A percentile compares a stretch with the other conserved stretches of the same genome.
phyloP scores from a whole-genome alignment of 2,888 invertebrate species.

The Diplolepis rosae region DNA sequence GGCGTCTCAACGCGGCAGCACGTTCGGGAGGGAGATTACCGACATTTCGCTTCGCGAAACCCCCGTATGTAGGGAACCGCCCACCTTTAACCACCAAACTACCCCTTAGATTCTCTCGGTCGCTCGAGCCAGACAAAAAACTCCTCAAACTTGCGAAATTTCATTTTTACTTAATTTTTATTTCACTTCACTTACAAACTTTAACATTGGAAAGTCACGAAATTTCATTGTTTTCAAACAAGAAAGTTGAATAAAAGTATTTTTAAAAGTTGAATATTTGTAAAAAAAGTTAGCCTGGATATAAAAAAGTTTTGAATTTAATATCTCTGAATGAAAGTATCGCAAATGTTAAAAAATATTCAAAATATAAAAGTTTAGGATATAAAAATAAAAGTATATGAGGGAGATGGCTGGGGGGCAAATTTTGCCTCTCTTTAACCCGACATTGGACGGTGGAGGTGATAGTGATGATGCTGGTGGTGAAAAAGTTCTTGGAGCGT shows the following conservation, averaged over 20 bases:
- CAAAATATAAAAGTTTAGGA: not conserved
- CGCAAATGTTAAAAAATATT: not conserved
- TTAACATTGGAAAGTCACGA: too few relatives aligned
- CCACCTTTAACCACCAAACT: conserved; percentile 40
- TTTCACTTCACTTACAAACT: too few relatives aligned
- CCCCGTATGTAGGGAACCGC: conserved; percentile 51
- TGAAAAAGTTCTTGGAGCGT: not conserved
- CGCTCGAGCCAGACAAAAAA: not conserved
- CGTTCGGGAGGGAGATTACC: conserved; percentile 44
- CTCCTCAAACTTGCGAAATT: not conserved
- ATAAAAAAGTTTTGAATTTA: not conserved
- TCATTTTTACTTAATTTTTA: not conserved
- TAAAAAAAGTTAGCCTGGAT: too few relatives aligned
- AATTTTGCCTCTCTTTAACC: conserved; percentile 15
- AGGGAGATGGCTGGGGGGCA: not conserved
- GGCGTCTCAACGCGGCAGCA: conserved; percentile 63
- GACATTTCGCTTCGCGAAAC: conserved; percentile 34
- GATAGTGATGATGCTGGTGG: conserved; percentile 27
- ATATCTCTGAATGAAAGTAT: not conserved
- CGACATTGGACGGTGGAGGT: conserved; percentile 33
- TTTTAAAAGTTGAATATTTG: too few relatives aligned
- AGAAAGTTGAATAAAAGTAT: too few relatives aligned
- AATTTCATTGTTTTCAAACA: too few relatives aligned
- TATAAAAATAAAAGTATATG: too few relatives aligned
- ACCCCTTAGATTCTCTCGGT: conserved; percentile 30